These are phyloP conservation scores for Dreissena polymorpha DNA, from an alignment of 1,140 invertebrate genomes.

Conservation along the genomic window DNA sequence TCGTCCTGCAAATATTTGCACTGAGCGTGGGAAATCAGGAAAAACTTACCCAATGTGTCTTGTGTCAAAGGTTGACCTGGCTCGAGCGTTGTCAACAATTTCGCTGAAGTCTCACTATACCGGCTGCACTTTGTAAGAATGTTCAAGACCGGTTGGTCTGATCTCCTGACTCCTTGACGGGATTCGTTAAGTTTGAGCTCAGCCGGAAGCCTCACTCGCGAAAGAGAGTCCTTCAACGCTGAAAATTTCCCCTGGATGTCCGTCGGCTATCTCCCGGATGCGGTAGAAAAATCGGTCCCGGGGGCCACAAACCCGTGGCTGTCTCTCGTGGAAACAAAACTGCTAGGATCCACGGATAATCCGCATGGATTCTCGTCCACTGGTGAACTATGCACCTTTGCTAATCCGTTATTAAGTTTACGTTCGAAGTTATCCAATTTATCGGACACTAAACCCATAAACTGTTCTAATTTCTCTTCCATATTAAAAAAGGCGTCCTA, in stretches of 20 bases:
- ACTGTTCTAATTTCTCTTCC: no score
- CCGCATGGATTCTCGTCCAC: no score
- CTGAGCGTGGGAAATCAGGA: slow-evolving; percentile 28
- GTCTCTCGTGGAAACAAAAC: no score
- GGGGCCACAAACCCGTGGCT: neutral
- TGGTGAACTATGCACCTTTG: no score
- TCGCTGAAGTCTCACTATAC: slow-evolving; percentile 22
- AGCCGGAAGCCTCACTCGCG: slow-evolving; percentile 24
- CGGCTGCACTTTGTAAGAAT: slow-evolving; percentile 36
- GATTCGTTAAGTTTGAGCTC: slow-evolving; percentile 33
- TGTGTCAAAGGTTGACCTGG: slow-evolving; percentile 15
- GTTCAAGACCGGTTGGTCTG: slow-evolving; percentile 15
- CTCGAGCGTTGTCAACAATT: slow-evolving; percentile 1
- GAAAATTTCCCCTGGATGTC: slow-evolving; percentile 32
- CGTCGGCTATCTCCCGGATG: neutral
- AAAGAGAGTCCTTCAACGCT: slow-evolving; percentile 31
- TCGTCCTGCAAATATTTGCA: slow-evolving; percentile 37
- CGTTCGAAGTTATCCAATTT: no score
- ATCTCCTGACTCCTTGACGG: slow-evolving; percentile 23
- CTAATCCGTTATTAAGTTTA: no score
- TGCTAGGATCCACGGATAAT: no score
- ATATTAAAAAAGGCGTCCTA: no score
- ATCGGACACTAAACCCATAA: no score
- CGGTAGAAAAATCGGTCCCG: neutral
- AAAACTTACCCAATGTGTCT: slow-evolving; percentile 23